Evolutionary conservation across 1,140 invertebrate species (phyloP).

Genomic region (Paracyclopina nana): DNA sequence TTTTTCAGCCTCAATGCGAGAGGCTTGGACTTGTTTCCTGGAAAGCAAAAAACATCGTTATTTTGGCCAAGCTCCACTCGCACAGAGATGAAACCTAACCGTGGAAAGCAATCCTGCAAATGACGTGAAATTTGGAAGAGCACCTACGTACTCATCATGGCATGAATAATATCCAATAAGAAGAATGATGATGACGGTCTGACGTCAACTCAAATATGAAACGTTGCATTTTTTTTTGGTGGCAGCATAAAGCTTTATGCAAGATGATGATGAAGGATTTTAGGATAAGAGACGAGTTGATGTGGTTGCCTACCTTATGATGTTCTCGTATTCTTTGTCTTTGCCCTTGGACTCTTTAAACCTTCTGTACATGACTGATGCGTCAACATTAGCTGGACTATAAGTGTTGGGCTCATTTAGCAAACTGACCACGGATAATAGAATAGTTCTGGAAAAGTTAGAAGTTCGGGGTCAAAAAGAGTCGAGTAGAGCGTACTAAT

Average conservation of each 20-base stretch:
- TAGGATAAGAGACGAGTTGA: too few species aligned
- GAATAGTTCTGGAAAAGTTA: conserved; percentile 62
- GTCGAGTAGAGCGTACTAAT: neutral
- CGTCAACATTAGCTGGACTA: conserved; percentile 98
- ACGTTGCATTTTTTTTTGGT: too few species aligned
- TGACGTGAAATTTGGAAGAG: neutral
- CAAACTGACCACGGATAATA: conserved; percentile 92
- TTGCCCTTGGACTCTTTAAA: conserved; percentile 95
- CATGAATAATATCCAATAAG: too few species aligned
- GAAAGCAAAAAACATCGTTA: conserved; percentile 24
- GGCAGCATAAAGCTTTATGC: too few species aligned
- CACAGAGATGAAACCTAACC: too few species aligned
- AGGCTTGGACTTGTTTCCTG: conserved; percentile 88
- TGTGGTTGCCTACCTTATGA: conserved; percentile 86
- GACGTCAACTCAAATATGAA: too few species aligned
- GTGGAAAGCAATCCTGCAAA: conserved; percentile 1
- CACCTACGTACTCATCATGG: too few species aligned
- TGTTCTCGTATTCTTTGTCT: conserved; percentile 98
- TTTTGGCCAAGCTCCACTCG: too few species aligned
- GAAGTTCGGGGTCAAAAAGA: too few species aligned
- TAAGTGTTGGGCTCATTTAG: conserved; percentile 98
- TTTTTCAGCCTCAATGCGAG: conserved; percentile 77
- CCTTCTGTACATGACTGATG: conserved; percentile 95
- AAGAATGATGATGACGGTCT: too few species aligned
- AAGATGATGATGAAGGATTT: too few species aligned